Evolutionary conservation across 1,140 invertebrate genomes (phyloP).

Genomic region (Macrobrachium nipponense): DNA sequence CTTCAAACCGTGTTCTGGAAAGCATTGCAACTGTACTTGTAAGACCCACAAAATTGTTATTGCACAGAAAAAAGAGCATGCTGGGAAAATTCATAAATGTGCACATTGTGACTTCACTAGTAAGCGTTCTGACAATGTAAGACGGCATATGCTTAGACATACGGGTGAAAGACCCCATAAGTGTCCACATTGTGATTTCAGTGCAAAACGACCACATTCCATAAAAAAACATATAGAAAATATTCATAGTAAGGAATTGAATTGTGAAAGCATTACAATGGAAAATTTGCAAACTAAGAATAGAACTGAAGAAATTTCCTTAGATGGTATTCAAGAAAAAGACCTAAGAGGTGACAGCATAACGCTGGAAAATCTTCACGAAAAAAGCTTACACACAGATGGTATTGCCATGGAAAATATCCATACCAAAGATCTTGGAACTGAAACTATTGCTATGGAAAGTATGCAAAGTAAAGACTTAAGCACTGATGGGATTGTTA

Average conservation of each 20-base stretch:
- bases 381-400: too few species aligned
- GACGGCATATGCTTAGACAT: conserved; percentile 50
- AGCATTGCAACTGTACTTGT: conserved; percentile 55
- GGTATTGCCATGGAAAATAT: too few species aligned
- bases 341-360: conserved; percentile 39
- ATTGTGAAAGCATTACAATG: conserved; percentile 26
- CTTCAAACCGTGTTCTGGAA: conserved; percentile 44
- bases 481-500: conserved; percentile 45
- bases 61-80: conserved; percentile 51
- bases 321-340: conserved; percentile 44
- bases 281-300: not conserved
- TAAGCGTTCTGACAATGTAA: conserved; percentile 54
- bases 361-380: conserved; percentile 30
- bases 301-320: not conserved
- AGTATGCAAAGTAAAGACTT: conserved; percentile 45
- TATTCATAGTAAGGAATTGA: conserved; percentile 49
- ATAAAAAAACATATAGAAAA: conserved; percentile 57
- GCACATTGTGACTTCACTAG: conserved; percentile 53
- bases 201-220: conserved; percentile 54
- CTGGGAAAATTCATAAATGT: conserved; percentile 52
- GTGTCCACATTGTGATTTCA: conserved; percentile 55
- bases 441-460: conserved; percentile 19
- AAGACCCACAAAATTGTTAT: conserved; percentile 57
- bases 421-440: too few species aligned
- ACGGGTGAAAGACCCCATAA: conserved; percentile 53